Conservation (phyloP, 2,797 vertebrate species). For the Onychomys torridus region DNA sequence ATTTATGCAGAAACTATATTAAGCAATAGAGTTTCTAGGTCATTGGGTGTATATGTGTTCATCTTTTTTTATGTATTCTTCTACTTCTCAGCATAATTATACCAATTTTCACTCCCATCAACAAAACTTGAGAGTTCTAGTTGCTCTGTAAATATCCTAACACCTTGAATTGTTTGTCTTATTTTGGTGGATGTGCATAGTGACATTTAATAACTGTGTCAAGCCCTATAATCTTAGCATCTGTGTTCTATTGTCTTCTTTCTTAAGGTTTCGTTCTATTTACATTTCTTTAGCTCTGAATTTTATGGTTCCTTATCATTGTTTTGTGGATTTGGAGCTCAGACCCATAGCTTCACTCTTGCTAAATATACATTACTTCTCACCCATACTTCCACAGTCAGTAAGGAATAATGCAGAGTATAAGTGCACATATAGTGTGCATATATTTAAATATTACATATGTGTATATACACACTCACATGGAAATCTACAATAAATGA, state of each 20-base stretch:
- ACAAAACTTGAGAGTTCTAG: neutral
- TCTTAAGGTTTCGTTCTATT: slow-evolving; percentile 37
- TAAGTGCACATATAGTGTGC: neutral
- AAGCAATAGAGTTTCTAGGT: slow-evolving; percentile 32
- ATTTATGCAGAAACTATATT: neutral
- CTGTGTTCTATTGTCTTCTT: slow-evolving; percentile 28
- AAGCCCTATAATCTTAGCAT: neutral
- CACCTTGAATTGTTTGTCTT: neutral
- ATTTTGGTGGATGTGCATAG: neutral
- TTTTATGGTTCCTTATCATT: slow-evolving; percentile 22
- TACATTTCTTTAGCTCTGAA: slow-evolving; percentile 5
- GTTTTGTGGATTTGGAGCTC: neutral
- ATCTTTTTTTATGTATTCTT: neutral
- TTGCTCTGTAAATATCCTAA: neutral
- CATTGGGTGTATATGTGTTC: neutral
- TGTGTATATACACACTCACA: neutral
- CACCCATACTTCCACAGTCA: neutral
- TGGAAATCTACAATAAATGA: neutral
- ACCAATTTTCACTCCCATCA: neutral
- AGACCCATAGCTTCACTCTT: neutral
- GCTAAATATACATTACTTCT: neutral
- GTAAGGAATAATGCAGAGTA: neutral
- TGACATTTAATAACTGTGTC: neutral
- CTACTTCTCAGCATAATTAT: neutral
- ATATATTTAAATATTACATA: neutral